A percentile compares a stretch with the other conserved stretches of the same genome.
phyloP scores from a whole-genome alignment of 2,113 vertebrate species.

The Sceloporus undulatus region DNA sequence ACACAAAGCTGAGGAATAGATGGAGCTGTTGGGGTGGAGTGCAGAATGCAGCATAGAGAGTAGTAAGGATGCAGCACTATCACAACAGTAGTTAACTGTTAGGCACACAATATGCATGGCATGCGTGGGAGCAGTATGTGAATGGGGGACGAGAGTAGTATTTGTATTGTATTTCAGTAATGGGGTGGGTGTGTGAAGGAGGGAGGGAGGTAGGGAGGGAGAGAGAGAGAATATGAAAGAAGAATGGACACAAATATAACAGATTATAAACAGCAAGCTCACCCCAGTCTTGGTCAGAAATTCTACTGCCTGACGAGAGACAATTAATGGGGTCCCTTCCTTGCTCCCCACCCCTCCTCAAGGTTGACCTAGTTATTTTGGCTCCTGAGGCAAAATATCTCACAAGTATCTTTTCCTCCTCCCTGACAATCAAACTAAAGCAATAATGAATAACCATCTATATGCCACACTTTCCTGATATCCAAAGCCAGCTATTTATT shows the following conservation, averaged over 20 bases:
- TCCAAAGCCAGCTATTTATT: not conserved
- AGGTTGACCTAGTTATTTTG: not conserved
- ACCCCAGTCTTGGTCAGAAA: not conserved
- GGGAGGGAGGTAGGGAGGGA: too few relatives aligned
- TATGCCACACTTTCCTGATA: not conserved
- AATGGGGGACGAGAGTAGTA: not conserved
- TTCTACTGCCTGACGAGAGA: not conserved
- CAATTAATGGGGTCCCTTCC: not conserved
- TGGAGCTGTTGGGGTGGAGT: not conserved
- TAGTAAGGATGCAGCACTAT: not conserved
- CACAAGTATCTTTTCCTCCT: not conserved
- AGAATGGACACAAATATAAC: not conserved
- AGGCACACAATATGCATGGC: not conserved
- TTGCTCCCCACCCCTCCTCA: not conserved
- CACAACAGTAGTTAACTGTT: conserved; percentile 30
- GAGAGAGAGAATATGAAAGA: not conserved
- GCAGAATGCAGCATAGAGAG: not conserved
- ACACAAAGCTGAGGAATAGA: not conserved
- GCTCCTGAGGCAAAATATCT: not conserved
- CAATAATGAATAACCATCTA: not conserved
- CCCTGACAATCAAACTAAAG: not conserved
- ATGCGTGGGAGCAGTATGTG: conserved; percentile 16
- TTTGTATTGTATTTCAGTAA: not conserved
- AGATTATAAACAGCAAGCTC: not conserved
- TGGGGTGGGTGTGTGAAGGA: not conserved